phyloP scores from a whole-genome alignment of 2,888 invertebrate species.

The Drosophila emarginata region DNA sequence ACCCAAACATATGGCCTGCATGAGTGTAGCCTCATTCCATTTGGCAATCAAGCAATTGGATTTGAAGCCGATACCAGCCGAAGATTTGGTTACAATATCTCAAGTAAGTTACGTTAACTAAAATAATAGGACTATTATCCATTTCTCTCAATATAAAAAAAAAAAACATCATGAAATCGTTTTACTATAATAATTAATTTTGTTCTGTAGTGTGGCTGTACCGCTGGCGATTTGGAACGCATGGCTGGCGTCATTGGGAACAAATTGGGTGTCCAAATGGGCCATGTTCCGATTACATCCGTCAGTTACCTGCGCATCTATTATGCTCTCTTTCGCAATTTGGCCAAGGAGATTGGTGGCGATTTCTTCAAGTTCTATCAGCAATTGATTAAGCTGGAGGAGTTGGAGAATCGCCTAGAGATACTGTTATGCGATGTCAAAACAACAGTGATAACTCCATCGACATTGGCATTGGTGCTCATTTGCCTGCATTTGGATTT shows the following conservation, averaged over 20 bases:
- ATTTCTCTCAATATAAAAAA: no score
- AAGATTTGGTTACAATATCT: conserved; percentile 86
- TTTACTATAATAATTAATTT: background rate
- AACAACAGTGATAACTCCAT: conserved; percentile 88
- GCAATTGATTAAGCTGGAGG: conserved; percentile 84
- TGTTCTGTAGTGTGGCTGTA: conserved; percentile 87
- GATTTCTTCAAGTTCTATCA: conserved; percentile 83
- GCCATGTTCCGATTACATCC: conserved; percentile 85
- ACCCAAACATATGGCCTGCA: conserved; percentile 93
- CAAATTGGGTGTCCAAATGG: conserved; percentile 88
- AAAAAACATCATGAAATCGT: background rate
- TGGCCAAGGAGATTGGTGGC: conserved; percentile 84
- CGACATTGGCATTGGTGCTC: conserved; percentile 90
- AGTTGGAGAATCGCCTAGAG: conserved; percentile 88
- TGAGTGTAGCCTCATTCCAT: conserved; percentile 93
- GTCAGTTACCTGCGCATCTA: conserved; percentile 88
- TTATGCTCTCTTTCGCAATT: conserved; percentile 85
- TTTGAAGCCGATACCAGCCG: conserved; percentile 85
- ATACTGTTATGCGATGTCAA: conserved; percentile 89
- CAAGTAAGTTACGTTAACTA: conserved; percentile 70
- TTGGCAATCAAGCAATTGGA: conserved; percentile 89
- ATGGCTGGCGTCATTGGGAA: conserved; percentile 92
- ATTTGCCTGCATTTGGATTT: conserved; percentile 88
- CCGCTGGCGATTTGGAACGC: conserved; percentile 91
- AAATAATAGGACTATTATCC: no score